Evolutionary conservation across 2,888 invertebrate genomes (phyloP).

Genomic region (Teinopalpus imperialis): DNA sequence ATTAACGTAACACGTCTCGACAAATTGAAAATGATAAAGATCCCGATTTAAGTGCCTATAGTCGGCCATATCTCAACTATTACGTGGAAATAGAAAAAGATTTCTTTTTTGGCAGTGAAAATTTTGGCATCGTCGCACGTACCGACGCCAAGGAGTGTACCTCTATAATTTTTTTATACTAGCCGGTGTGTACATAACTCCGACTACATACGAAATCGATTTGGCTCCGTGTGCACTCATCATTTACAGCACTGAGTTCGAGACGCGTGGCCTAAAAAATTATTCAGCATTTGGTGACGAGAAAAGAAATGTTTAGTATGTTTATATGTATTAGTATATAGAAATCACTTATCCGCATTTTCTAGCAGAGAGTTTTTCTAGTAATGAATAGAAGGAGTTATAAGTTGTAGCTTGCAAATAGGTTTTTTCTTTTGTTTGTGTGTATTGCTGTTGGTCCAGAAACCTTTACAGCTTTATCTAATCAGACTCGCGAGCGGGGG

Average conservation of each 20-base stretch:
- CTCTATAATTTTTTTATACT: constrained; percentile 14
- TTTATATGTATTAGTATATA: too few species aligned
- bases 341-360: too few species aligned
- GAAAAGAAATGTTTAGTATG: constrained; percentile 6
- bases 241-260: constrained; percentile 18
- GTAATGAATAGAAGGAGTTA: too few species aligned
- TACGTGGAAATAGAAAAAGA: constrained; percentile 22
- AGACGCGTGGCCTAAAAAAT: constrained; percentile 12
- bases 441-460: too few species aligned
- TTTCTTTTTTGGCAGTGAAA: constrained; percentile 20
- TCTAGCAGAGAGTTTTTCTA: too few species aligned
- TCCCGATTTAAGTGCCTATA: constrained; percentile 10
- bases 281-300: constrained; percentile 2
- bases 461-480: too few species aligned
- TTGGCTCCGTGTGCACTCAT: constrained; percentile 21
- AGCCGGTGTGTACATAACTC: constrained; percentile 12
- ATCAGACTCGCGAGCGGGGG: too few species aligned
- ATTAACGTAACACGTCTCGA: constrained; percentile 6
- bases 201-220: constrained; percentile 24
- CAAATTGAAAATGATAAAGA: constrained; percentile 18
- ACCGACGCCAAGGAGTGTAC: constrained; percentile 16
- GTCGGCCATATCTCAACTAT: constrained; percentile 20
- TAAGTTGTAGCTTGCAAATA: too few species aligned
- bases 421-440: too few species aligned
- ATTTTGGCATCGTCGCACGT: constrained; percentile 17